These are phyloP conservation scores for Xanthorhoe designata DNA, from an alignment of 2,888 invertebrate species.

Conservation along the genomic window DNA sequence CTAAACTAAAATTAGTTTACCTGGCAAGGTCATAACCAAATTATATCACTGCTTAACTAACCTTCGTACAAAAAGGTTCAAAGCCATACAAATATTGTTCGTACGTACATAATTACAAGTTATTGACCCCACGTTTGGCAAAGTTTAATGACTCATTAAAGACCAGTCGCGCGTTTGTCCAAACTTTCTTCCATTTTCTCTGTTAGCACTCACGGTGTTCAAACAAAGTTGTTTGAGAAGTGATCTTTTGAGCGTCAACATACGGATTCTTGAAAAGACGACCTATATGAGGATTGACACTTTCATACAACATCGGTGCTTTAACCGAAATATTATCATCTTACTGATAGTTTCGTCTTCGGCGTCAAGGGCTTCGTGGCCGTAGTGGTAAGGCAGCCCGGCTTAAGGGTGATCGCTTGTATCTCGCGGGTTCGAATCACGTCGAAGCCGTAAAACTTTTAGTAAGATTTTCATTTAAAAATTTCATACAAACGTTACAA, in stretches of 20 bases:
- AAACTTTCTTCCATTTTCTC: slow-evolving; percentile 36
- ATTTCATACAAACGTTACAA: background rate
- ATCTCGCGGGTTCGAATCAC: too few species aligned
- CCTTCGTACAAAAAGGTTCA: background rate
- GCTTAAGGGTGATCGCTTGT: too few species aligned
- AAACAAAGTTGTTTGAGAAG: slow-evolving; percentile 20
- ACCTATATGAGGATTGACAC: background rate
- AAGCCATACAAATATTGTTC: slow-evolving; percentile 13
- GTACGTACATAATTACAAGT: slow-evolving; percentile 24
- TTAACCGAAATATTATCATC: too few species aligned
- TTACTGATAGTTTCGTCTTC: too few species aligned
- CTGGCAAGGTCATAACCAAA: background rate
- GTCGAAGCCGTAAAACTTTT: too few species aligned
- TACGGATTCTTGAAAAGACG: background rate
- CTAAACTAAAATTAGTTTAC: too few species aligned
- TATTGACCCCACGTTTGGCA: slow-evolving; percentile 36
- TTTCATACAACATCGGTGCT: too few species aligned
- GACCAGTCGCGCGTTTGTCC: slow-evolving; percentile 28
- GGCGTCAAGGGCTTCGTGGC: too few species aligned
- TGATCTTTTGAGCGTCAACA: slow-evolving; percentile 1
- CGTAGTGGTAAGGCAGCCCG: too few species aligned
- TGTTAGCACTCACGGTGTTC: slow-evolving; percentile 19
- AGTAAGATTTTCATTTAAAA: too few species aligned
- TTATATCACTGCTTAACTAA: background rate
- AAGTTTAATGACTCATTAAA: slow-evolving; percentile 34